Conservation (phyloP, 1,140 invertebrate genomes). For the Homarus americanus region DNA sequence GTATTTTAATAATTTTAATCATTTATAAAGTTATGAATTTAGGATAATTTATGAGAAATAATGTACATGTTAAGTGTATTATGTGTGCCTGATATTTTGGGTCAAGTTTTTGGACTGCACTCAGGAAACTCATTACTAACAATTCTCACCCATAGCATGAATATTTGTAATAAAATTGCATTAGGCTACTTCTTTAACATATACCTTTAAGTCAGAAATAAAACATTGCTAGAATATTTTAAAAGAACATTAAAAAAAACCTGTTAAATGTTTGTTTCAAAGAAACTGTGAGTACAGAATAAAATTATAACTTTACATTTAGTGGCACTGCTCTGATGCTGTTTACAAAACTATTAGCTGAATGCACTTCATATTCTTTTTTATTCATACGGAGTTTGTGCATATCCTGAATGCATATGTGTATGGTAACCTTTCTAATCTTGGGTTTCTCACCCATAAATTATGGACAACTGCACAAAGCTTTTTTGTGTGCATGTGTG, state of each 20-base stretch:
- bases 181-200: neutral
- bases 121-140: constrained; percentile 10
- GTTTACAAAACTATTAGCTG: neutral
- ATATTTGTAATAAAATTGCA: neutral
- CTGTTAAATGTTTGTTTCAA: too few relatives aligned
- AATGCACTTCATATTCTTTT: neutral
- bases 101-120: constrained; percentile 24
- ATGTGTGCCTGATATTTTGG: constrained; percentile 42
- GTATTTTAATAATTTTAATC: constrained; percentile 31
- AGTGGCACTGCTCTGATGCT: neutral
- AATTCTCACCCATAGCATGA: neutral
- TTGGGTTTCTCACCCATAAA: neutral
- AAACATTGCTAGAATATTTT: too few relatives aligned
- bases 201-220: neutral
- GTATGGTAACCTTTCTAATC: neutral
- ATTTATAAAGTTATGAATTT: constrained; percentile 14
- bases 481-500: too few relatives aligned
- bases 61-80: constrained; percentile 46
- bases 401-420: neutral
- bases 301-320: too few relatives aligned
- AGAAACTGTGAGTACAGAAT: too few relatives aligned
- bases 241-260: too few relatives aligned
- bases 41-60: constrained; percentile 30
- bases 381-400: neutral
- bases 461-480: too few relatives aligned